These are phyloP conservation scores for Bugula neritina DNA, from an alignment of 2,888 invertebrate genomes.

Conservation along the genomic window DNA sequence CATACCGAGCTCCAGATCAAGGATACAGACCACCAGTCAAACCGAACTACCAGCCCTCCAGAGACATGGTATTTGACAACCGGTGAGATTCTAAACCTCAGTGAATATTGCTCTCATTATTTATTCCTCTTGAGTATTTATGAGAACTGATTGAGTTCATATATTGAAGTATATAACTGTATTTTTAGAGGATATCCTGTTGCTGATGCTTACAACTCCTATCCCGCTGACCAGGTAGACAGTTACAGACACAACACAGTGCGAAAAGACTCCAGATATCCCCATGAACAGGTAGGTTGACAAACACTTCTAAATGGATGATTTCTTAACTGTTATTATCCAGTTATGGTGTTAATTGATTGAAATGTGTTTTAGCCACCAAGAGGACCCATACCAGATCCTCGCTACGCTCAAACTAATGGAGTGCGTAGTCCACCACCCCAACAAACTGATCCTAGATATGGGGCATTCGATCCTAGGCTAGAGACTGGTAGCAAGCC, in stretches of 20 bases:
- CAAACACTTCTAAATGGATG: background rate
- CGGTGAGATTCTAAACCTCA: background rate
- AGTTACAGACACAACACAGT: background rate
- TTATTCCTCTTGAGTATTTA: too few relatives aligned
- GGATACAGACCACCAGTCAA: background rate
- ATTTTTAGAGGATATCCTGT: conserved; percentile 9
- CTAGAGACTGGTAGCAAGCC: conserved; percentile 1
- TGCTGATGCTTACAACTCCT: background rate
- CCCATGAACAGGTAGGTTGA: conserved; percentile 13
- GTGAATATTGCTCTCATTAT: background rate
- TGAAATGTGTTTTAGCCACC: background rate
- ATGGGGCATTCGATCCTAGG: conserved; percentile 19
- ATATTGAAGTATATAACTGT: background rate
- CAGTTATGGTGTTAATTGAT: background rate
- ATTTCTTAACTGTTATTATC: background rate
- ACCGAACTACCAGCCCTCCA: too few relatives aligned
- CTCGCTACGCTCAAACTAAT: conserved; percentile 4
- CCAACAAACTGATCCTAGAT: conserved; percentile 18
- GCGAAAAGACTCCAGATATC: conserved; percentile 2
- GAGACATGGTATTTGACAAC: too few relatives aligned
- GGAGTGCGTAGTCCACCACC: conserved; percentile 20
- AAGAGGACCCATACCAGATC: conserved; percentile 15
- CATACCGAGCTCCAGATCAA: background rate
- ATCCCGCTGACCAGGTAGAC: background rate
- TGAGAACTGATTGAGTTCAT: too few relatives aligned